Evolutionary conservation across 1,140 invertebrate genomes (phyloP).

Genomic region (Heliconius nattereri): DNA sequence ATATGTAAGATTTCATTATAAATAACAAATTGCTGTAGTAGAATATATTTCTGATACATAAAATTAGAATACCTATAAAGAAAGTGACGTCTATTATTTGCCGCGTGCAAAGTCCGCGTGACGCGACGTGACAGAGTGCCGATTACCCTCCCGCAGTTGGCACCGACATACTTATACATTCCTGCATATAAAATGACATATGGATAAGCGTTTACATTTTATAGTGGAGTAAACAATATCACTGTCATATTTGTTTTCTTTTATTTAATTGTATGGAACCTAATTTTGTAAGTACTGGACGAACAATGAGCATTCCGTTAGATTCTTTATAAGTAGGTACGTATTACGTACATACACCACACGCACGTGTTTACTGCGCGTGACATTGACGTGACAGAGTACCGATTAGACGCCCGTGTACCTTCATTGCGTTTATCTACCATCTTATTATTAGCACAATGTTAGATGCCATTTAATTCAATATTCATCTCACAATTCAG

Average conservation of each 20-base stretch:
- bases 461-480: not conserved
- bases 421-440: not conserved
- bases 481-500: not conserved
- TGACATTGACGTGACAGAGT: conserved; percentile 62
- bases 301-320: too few relatives aligned
- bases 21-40: too few relatives aligned
- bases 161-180: conserved; percentile 2
- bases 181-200: conserved; percentile 22
- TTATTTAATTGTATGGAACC: too few relatives aligned
- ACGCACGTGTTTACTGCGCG: conserved; percentile 52
- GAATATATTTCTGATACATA: too few relatives aligned
- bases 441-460: conserved; percentile 7
- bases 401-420: conserved; percentile 59
- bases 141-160: conserved; percentile 7
- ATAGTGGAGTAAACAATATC: not conserved
- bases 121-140: not conserved
- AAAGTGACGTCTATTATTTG: too few relatives aligned
- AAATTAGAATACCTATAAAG: too few relatives aligned
- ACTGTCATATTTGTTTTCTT: not conserved
- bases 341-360: conserved; percentile 30
- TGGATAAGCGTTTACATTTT: not conserved
- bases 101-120: too few relatives aligned
- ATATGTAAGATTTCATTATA: too few relatives aligned
- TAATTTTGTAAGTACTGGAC: too few relatives aligned
- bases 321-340: too few relatives aligned